Evolutionary conservation across 1,140 invertebrate species (phyloP).

Genomic region (Drosophila ohnishii): DNA sequence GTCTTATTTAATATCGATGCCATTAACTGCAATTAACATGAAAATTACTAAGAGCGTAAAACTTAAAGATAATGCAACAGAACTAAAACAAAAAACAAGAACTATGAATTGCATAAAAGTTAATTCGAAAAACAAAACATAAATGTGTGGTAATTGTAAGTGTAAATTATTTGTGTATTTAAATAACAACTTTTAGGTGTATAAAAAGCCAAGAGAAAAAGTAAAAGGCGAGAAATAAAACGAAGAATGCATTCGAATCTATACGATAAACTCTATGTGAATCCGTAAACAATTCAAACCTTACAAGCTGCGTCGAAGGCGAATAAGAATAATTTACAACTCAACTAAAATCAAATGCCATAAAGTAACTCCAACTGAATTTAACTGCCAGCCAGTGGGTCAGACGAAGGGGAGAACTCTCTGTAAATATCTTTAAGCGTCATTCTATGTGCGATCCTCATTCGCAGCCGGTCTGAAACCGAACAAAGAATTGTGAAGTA

Average conservation of each 20-base stretch:
- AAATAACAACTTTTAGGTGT: slow-evolving; percentile 76
- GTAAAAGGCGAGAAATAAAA: slow-evolving; percentile 27
- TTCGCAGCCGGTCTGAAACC: slow-evolving; percentile 43
- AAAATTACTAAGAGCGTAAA: slow-evolving; percentile 40
- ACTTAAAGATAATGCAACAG: slow-evolving; percentile 29
- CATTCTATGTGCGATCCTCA: slow-evolving; percentile 60
- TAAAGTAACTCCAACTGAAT: slow-evolving; percentile 78
- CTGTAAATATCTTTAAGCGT: slow-evolving; percentile 78
- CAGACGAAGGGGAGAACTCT: slow-evolving; percentile 36
- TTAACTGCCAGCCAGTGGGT: slow-evolving; percentile 47
- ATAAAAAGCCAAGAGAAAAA: slow-evolving; percentile 42
- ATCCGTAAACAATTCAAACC: slow-evolving; percentile 44
- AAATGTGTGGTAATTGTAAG: slow-evolving; percentile 73
- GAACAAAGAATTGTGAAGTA: slow-evolving; percentile 68
- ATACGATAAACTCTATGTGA: slow-evolving; percentile 57
- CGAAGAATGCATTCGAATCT: slow-evolving; percentile 58
- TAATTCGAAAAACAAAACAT: slow-evolving; percentile 33
- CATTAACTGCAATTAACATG: slow-evolving; percentile 70
- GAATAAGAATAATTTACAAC: slow-evolving; percentile 54
- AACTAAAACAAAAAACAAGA: slow-evolving; percentile 28
- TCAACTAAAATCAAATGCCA: slow-evolving; percentile 67
- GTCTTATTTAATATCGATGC: slow-evolving; percentile 73
- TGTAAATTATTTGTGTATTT: slow-evolving; percentile 81
- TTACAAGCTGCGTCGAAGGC: slow-evolving; percentile 48
- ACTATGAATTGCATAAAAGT: slow-evolving; percentile 45